phyloP scores from a whole-genome alignment of 2,113 vertebrate genomes.

The Neolamprologus variostigma region DNA sequence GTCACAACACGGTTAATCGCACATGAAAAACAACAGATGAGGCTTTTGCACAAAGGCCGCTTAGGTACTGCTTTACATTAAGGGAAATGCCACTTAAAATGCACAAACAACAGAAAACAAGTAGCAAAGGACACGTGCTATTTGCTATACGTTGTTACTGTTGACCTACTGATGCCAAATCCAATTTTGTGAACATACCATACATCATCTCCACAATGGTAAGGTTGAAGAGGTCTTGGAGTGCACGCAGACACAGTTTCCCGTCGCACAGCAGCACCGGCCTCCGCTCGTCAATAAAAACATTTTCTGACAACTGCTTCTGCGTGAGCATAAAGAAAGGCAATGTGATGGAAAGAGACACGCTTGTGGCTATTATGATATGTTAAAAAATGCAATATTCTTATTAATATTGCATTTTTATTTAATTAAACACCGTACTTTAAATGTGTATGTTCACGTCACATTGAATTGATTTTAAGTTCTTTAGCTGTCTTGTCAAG shows the following conservation, averaged over 20 bases:
- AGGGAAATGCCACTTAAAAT: background rate
- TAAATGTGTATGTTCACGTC: rapidly evolving
- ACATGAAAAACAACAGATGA: background rate
- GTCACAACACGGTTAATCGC: background rate
- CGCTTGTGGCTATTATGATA: rapidly evolving
- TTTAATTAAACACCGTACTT: background rate
- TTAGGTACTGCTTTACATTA: background rate
- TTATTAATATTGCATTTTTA: background rate
- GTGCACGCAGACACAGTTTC: constrained; percentile 73
- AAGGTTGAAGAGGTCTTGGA: constrained; percentile 85
- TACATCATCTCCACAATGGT: constrained; percentile 87
- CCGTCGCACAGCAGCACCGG: constrained; percentile 83
- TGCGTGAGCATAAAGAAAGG: constrained; percentile 15
- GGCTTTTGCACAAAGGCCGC: background rate
- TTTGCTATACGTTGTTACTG: background rate
- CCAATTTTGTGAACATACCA: constrained; percentile 67
- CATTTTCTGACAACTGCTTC: constrained; percentile 78
- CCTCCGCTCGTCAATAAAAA: constrained; percentile 77
- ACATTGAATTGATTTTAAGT: background rate
- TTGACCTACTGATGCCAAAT: background rate
- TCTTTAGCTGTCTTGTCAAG: background rate
- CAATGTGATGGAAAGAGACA: background rate
- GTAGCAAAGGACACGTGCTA: background rate
- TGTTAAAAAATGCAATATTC: background rate
- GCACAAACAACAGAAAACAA: background rate